phyloP scores from a whole-genome alignment of 30 jellyfish, hydroid and myxozoan species.

The Hydractinia symbiolongicarpus region DNA sequence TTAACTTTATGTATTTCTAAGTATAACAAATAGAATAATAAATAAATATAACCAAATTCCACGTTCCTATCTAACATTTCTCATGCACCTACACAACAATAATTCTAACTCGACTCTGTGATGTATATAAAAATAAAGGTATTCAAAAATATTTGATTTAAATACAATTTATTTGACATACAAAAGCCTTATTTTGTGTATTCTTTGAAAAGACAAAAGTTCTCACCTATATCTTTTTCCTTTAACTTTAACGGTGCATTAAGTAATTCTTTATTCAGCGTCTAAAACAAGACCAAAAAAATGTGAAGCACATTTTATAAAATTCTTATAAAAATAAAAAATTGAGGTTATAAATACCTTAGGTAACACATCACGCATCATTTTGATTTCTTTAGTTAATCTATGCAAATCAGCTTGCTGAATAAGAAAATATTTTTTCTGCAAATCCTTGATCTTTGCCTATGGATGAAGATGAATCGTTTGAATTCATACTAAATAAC shows the following conservation, averaged over 20 bases:
- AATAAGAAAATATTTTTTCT: slow-evolving; percentile 41
- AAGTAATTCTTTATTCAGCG: slow-evolving; percentile 34
- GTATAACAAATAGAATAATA: neutral
- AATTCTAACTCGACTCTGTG: no score
- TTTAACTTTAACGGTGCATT: neutral
- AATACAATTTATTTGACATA: no score
- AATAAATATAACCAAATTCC: neutral
- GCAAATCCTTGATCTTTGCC: neutral
- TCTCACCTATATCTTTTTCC: no score
- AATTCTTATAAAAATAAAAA: neutral
- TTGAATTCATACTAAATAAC: no score
- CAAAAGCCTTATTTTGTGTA: no score
- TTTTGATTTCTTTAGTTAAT: slow-evolving; percentile 51
- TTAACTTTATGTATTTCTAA: slow-evolving; percentile 34
- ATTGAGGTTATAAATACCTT: slow-evolving; percentile 30
- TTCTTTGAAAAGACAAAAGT: no score
- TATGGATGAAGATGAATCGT: neutral
- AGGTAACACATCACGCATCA: slow-evolving; percentile 57
- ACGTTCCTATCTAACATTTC: no score
- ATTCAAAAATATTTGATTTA: no score
- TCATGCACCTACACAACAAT: no score
- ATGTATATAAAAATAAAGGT: no score
- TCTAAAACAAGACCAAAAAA: slow-evolving; percentile 10
- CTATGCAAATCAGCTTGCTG: slow-evolving; percentile 39
- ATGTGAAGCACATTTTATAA: neutral